These are phyloP conservation scores for Marronus borbonicus DNA, from an alignment of 2,888 invertebrate genomes.

Conservation along the genomic window DNA sequence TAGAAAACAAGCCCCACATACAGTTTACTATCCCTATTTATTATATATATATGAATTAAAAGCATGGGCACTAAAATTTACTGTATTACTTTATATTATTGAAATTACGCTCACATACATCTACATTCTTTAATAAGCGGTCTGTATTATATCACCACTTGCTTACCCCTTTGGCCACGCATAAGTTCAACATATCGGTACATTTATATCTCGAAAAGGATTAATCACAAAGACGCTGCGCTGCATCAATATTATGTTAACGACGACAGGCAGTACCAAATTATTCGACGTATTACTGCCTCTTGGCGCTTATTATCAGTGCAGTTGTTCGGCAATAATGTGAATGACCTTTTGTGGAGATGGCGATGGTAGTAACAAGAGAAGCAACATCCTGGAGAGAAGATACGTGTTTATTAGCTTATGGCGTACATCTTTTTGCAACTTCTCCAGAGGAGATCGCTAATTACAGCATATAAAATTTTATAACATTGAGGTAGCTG, in stretches of 20 bases:
- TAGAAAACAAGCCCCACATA: too few relatives aligned
- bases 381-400: not conserved
- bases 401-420: slow-evolving; percentile 16
- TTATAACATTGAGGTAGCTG: slow-evolving; percentile 1
- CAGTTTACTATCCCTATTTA: too few relatives aligned
- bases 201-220: not conserved
- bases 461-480: not conserved
- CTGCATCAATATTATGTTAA: slow-evolving; percentile 6
- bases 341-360: slow-evolving; percentile 9
- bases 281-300: not conserved
- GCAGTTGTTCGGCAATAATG: slow-evolving; percentile 10
- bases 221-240: not conserved
- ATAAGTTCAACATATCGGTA: slow-evolving; percentile 5
- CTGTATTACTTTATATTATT: too few relatives aligned
- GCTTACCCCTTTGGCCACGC: not conserved
- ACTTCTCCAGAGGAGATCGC: not conserved
- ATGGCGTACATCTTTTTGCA: not conserved
- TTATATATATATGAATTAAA: too few relatives aligned
- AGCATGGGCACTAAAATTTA: too few relatives aligned
- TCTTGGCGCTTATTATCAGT: slow-evolving; percentile 6
- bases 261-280: slow-evolving; percentile 7
- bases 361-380: not conserved
- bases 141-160: not conserved
- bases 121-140: slow-evolving; percentile 3
- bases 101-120: too few relatives aligned